These are phyloP conservation scores for Lamellibrachia columna DNA, from an alignment of 2,888 invertebrate genomes.

Conservation along the genomic window DNA sequence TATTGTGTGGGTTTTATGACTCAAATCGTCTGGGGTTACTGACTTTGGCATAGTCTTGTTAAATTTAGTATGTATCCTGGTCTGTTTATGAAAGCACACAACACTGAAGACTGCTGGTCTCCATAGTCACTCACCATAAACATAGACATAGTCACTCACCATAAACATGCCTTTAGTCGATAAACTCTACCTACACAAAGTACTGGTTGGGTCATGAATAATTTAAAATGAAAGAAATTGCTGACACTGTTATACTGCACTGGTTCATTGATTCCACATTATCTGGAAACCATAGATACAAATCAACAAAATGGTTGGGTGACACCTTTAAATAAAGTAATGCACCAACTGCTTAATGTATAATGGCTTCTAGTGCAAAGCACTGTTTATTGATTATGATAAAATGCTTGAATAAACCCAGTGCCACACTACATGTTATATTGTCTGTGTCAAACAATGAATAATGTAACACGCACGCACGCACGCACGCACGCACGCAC, in stretches of 20 bases:
- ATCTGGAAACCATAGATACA: neutral
- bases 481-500: neutral
- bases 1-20: no score
- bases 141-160: no score
- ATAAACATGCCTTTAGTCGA: neutral
- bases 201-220: neutral
- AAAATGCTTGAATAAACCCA: neutral
- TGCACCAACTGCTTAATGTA: neutral
- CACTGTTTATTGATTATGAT: neutral
- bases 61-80: neutral
- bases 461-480: neutral
- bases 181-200: neutral
- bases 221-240: neutral
- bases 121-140: neutral
- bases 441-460: neutral
- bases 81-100: neutral
- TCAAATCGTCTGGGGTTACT: no score
- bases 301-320: neutral
- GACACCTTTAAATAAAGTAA: neutral
- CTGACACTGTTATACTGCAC: neutral
- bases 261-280: neutral
- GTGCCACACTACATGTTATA: neutral
- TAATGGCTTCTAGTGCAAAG: neutral
- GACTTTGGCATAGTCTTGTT: no score
- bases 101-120: neutral